These are phyloP conservation scores for Chiridota heheva DNA, from an alignment of 35 echinoderm and acorn worm genomes.

Conservation along the genomic window DNA sequence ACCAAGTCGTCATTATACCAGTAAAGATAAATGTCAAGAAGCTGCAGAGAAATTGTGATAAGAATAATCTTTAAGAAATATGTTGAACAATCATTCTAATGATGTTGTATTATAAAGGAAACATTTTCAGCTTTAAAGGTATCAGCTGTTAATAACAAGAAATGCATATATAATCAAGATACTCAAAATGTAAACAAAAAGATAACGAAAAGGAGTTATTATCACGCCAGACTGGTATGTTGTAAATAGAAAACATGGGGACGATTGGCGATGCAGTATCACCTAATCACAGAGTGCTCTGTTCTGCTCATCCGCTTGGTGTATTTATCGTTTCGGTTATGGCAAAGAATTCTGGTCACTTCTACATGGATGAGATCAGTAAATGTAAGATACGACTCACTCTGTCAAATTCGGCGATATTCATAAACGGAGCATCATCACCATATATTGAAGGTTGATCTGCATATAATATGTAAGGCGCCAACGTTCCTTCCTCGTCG, in stretches of 20 bases:
- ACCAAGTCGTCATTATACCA: background rate
- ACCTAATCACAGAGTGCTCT: no score
- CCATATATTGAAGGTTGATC: background rate
- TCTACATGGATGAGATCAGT: no score
- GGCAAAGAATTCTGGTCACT: no score
- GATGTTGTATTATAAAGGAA: background rate
- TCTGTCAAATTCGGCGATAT: background rate
- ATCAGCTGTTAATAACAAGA: background rate
- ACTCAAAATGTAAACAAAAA: background rate
- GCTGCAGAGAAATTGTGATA: background rate
- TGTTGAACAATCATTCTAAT: background rate
- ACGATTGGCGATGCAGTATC: no score
- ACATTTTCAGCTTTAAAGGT: background rate
- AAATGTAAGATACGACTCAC: no score
- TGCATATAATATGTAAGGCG: background rate
- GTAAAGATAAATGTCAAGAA: background rate
- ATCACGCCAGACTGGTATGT: no score
- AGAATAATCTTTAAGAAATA: background rate
- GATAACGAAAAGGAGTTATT: background rate
- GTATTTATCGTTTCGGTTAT: no score
- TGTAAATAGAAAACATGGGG: no score
- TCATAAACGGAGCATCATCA: background rate
- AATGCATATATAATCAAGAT: background rate
- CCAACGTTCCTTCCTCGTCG: constrained; percentile 16
- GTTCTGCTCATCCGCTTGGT: no score